These are phyloP conservation scores for Lamprologus ornatipinnis DNA, from an alignment of 2,113 vertebrate genomes.

Conservation along the genomic window DNA sequence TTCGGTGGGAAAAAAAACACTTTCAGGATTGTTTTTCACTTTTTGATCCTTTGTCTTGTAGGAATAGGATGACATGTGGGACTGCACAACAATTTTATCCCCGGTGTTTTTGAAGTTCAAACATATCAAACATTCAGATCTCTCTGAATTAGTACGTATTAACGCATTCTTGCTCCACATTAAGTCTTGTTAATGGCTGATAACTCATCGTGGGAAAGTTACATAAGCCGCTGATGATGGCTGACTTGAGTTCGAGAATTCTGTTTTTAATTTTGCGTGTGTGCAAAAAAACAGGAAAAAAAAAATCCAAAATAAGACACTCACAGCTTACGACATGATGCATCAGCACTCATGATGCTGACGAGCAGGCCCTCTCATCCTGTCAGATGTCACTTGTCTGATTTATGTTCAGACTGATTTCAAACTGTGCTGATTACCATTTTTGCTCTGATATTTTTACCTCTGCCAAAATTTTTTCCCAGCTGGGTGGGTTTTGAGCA, in stretches of 20 bases:
- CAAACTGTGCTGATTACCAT: not conserved
- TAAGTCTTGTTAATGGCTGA: not conserved
- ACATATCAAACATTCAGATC: not conserved
- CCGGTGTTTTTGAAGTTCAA: not conserved
- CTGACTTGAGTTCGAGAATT: rapidly evolving
- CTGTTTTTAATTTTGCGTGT: not conserved
- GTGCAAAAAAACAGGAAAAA: not conserved
- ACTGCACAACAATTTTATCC: not conserved
- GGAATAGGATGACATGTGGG: not conserved
- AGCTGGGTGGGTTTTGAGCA: slow-evolving; percentile 87
- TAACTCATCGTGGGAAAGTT: not conserved
- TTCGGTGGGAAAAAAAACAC: not conserved
- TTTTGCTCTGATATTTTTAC: not conserved
- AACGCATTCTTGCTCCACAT: not conserved
- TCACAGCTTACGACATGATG: not conserved
- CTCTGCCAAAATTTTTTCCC: not conserved
- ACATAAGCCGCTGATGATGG: not conserved
- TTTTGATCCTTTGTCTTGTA: not conserved
- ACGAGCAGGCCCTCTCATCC: not conserved
- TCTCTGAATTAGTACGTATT: not conserved
- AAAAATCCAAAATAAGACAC: not conserved
- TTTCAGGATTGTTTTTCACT: not conserved
- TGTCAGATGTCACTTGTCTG: not conserved
- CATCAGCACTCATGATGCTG: not conserved
- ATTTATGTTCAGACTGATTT: not conserved